Conservation (phyloP, 2,797 vertebrate genomes). For the Erethizon dorsatum region DNA sequence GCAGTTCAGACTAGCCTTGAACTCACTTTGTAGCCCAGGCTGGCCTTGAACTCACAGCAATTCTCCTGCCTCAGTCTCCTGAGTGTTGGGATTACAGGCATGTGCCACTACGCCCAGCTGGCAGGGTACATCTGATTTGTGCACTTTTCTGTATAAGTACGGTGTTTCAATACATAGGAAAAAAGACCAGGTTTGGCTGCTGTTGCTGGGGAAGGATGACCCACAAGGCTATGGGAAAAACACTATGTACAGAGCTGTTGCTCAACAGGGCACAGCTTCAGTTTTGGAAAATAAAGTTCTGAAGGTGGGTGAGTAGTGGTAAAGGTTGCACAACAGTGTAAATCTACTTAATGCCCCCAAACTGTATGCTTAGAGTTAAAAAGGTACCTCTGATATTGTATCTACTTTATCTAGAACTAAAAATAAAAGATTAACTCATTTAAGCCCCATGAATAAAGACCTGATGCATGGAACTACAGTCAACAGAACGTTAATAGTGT, state of each 20-base stretch:
- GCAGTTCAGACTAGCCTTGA: neutral
- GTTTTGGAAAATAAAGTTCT: neutral
- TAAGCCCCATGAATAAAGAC: neutral
- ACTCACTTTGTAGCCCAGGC: neutral
- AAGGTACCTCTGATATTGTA: neutral
- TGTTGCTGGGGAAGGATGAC: neutral
- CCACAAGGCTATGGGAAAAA: neutral
- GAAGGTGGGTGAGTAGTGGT: neutral
- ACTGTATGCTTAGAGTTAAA: neutral
- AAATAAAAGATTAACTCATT: conserved; percentile 12
- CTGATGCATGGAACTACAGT: neutral
- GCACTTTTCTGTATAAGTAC: neutral
- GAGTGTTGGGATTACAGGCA: too few relatives aligned
- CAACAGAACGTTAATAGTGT: neutral
- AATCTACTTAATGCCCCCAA: neutral
- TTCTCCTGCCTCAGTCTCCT: neutral
- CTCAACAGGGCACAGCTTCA: neutral
- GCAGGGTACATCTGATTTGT: neutral
- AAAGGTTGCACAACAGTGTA: neutral
- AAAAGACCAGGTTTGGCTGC: neutral
- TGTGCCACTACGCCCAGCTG: neutral
- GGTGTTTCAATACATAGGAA: neutral
- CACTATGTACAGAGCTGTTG: neutral
- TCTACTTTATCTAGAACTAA: neutral
- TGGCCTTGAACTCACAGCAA: neutral